A percentile compares a stretch with the other conserved stretches of the same genome.
phyloP scores from a whole-genome alignment of 2,113 vertebrate genomes.

The Hylia prasina region DNA sequence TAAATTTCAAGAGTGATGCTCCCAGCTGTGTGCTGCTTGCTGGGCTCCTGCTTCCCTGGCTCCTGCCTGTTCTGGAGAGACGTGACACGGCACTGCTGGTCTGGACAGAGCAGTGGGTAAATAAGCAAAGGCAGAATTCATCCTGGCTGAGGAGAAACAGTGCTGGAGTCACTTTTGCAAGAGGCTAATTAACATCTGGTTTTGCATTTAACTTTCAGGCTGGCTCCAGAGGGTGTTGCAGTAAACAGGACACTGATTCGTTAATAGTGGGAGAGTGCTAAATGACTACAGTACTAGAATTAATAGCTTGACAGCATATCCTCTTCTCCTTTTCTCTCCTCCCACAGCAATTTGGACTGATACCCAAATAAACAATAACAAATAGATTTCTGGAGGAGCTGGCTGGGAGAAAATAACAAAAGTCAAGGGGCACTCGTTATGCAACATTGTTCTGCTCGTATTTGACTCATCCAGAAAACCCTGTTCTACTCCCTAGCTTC shows the following conservation, averaged over 20 bases:
- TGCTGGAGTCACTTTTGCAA: neutral
- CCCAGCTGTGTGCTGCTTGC: neutral
- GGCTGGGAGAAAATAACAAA: slow-evolving; percentile 46
- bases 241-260: neutral
- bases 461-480: slow-evolving; percentile 34
- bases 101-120: neutral
- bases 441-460: slow-evolving; percentile 6
- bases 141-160: neutral
- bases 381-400: slow-evolving; percentile 46
- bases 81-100: fast-evolving
- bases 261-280: neutral
- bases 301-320: slow-evolving; percentile 47
- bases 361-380: slow-evolving; percentile 64
- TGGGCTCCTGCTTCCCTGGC: neutral
- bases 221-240: slow-evolving; percentile 2
- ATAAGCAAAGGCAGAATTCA: neutral
- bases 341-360: slow-evolving; percentile 57
- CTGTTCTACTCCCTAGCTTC: neutral
- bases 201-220: slow-evolving; percentile 19
- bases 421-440: slow-evolving; percentile 39
- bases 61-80: neutral
- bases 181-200: neutral
- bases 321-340: slow-evolving; percentile 32
- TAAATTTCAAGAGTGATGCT: neutral
- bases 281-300: slow-evolving; percentile 10